Percentiles rank a stretch among this genome's conserved stretches.
phyloP scores from a whole-genome alignment of 2,113 vertebrate genomes.

The Pomatorhinus ruficollis region DNA sequence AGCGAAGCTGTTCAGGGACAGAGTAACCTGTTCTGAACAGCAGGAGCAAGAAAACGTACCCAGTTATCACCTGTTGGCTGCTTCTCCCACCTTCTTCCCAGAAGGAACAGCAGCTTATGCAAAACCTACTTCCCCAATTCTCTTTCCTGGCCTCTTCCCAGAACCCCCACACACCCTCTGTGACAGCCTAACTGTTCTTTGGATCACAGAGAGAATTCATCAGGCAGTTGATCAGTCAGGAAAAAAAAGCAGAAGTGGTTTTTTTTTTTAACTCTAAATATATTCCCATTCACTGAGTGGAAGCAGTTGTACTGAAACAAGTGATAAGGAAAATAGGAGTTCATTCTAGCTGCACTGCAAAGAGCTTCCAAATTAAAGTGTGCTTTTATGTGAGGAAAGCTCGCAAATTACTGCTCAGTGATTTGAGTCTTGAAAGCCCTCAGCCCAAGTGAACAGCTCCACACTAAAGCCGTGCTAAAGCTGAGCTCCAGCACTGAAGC shows the following conservation, averaged over 20 bases:
- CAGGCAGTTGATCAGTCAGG: neutral
- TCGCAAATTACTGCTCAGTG: neutral
- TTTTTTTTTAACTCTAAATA: neutral
- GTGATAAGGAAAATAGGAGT: neutral
- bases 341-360: neutral
- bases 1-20: neutral
- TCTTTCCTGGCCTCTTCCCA: neutral
- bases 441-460: neutral
- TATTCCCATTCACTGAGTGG: neutral
- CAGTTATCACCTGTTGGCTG: neutral
- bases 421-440: neutral
- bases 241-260: neutral
- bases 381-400: neutral
- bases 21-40: neutral
- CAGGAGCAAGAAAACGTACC: neutral
- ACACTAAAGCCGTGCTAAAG: neutral
- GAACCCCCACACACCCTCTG: neutral
- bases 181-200: neutral
- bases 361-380: neutral
- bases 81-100: neutral
- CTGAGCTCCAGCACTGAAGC: neutral
- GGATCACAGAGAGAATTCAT: neutral
- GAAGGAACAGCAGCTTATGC: neutral
- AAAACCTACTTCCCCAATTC: neutral
- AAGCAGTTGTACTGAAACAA: neutral